Percentiles rank a stretch among this genome's conserved stretches.
Conservation (phyloP, 2,888 invertebrate genomes). For the Pseudoips prasinana region DNA sequence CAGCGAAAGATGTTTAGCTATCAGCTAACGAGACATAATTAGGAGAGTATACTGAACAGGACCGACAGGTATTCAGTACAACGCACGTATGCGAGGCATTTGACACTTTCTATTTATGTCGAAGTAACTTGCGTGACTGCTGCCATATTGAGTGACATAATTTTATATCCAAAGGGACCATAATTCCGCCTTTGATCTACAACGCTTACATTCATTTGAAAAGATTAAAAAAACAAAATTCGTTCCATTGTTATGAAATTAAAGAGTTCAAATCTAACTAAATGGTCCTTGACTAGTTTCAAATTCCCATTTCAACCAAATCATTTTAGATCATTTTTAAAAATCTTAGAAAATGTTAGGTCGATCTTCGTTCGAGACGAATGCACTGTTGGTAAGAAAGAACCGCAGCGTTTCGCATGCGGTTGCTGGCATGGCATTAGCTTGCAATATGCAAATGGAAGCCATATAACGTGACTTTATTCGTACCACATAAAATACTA, state of each 20-base stretch:
- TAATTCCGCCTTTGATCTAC: too few relatives aligned
- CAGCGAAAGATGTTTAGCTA: too few relatives aligned
- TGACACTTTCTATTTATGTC: slow-evolving; percentile 75
- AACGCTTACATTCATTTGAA: too few relatives aligned
- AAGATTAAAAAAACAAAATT: too few relatives aligned
- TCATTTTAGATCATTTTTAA: slow-evolving; percentile 2
- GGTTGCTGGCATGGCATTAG: slow-evolving; percentile 51
- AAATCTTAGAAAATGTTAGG: slow-evolving; percentile 35
- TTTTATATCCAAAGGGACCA: too few relatives aligned
- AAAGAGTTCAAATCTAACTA: too few relatives aligned
- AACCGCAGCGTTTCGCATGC: slow-evolving; percentile 58
- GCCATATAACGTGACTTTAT: slow-evolving; percentile 47
- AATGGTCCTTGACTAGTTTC: too few relatives aligned
- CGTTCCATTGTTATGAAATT: too few relatives aligned
- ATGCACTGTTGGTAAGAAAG: slow-evolving; percentile 52
- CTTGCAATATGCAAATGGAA: slow-evolving; percentile 47
- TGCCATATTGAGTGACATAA: slow-evolving; percentile 56
- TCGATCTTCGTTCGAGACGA: slow-evolving; percentile 58
- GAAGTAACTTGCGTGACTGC: slow-evolving; percentile 47
- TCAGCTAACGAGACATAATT: slow-evolving; percentile 31
- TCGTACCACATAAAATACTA: slow-evolving; percentile 32
- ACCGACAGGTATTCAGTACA: slow-evolving; percentile 56
- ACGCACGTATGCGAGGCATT: slow-evolving; percentile 53
- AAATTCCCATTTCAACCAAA: too few relatives aligned
- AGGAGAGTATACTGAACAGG: slow-evolving; percentile 31